These are phyloP conservation scores for Nipponia nippon DNA, from an alignment of 2,113 vertebrate species.

Conservation along the genomic window DNA sequence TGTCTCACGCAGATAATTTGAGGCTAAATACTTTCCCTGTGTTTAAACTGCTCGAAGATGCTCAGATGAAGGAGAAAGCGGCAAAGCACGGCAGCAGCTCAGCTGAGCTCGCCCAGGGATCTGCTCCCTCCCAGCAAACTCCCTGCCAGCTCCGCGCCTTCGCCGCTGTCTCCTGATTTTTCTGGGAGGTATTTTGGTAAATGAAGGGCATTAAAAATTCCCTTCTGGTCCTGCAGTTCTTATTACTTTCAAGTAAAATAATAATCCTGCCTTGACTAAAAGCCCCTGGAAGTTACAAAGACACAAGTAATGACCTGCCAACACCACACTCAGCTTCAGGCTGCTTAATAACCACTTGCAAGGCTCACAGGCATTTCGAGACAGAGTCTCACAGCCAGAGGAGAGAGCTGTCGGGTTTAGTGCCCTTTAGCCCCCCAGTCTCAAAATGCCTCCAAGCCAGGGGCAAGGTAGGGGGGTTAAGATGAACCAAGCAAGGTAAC, in stretches of 20 bases:
- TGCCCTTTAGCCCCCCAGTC: not conserved
- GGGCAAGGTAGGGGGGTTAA: not conserved
- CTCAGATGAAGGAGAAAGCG: not conserved
- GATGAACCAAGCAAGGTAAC: not conserved
- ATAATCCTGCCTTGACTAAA: not conserved
- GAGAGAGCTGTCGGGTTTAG: not conserved
- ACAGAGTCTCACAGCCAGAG: not conserved
- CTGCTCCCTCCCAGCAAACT: not conserved
- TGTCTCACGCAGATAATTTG: accelerated
- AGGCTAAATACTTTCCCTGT: not conserved
- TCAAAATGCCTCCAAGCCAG: accelerated
- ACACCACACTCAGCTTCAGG: not conserved
- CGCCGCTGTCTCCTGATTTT: accelerated
- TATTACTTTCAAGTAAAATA: not conserved
- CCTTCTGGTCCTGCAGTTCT: not conserved
- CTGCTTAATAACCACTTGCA: not conserved
- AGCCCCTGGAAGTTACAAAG: not conserved
- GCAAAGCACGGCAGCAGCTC: not conserved
- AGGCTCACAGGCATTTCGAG: not conserved
- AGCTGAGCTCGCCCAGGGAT: not conserved
- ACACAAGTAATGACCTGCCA: not conserved
- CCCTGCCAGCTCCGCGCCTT: not conserved
- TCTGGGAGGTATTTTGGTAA: not conserved
- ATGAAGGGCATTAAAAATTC: not conserved
- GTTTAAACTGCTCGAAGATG: not conserved